Evolutionary conservation across 2,888 invertebrate genomes (phyloP).

Genomic region (Hirtodrosophila duncani): DNA sequence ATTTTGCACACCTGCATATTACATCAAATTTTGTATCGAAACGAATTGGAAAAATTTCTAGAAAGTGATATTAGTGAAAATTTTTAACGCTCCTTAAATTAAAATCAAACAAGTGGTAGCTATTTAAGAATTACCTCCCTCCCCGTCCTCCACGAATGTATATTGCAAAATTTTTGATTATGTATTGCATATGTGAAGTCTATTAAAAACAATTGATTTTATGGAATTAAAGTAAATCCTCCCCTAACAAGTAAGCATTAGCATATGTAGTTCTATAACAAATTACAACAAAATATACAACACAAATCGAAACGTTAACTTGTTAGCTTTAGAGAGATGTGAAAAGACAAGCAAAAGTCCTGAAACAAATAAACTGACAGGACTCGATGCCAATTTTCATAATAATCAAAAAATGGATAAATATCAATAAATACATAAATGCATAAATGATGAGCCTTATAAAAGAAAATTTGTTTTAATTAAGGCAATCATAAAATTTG

Average conservation of each 20-base stretch:
- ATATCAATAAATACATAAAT: too few relatives aligned
- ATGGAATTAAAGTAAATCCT: not conserved
- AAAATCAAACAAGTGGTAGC: constrained; percentile 57
- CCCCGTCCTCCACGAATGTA: constrained; percentile 5
- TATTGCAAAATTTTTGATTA: constrained; percentile 22
- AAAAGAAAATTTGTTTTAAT: too few relatives aligned
- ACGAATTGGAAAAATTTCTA: constrained; percentile 66
- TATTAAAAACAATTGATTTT: constrained; percentile 11
- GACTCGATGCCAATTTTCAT: too few relatives aligned
- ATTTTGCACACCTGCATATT: constrained; percentile 22
- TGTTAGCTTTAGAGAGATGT: constrained; percentile 59
- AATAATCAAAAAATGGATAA: too few relatives aligned
- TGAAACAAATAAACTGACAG: too few relatives aligned
- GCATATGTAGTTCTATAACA: too few relatives aligned
- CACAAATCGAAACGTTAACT: constrained; percentile 62
- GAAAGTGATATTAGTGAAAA: constrained; percentile 66
- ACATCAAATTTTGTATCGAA: constrained; percentile 37
- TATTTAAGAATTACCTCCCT: constrained; percentile 34
- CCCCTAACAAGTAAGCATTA: constrained; percentile 7
- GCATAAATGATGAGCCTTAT: too few relatives aligned
- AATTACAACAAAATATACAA: constrained; percentile 25
- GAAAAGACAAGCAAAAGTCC: too few relatives aligned
- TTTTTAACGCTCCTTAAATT: constrained; percentile 62
- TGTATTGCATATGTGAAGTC: constrained; percentile 34
- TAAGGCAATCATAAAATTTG: too few relatives aligned